phyloP scores from a whole-genome alignment of 2,113 vertebrate species.

The Carollia perspicillata region DNA sequence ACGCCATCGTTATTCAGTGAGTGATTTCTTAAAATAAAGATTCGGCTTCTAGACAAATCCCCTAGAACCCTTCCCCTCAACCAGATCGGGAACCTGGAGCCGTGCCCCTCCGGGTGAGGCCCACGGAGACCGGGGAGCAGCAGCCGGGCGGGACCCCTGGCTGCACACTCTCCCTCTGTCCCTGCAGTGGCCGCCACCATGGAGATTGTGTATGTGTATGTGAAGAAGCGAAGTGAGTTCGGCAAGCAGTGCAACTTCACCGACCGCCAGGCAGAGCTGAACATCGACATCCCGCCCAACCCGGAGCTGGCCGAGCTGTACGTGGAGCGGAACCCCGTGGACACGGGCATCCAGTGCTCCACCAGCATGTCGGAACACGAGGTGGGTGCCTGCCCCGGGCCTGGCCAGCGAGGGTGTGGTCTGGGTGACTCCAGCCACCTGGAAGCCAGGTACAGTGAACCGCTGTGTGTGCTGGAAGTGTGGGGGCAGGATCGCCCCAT shows the following conservation, averaged over 20 bases:
- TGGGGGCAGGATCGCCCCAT: accelerated
- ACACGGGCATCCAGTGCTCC: constrained; percentile 82
- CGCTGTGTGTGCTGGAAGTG: background rate
- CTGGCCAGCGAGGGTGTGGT: accelerated
- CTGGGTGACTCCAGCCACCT: background rate
- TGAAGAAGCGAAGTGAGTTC: constrained; percentile 89
- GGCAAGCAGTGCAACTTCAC: constrained; percentile 91
- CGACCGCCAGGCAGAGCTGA: constrained; percentile 83
- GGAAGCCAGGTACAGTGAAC: background rate
- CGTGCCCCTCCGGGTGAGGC: accelerated
- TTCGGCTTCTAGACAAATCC: background rate
- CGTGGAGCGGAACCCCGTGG: constrained; percentile 82
- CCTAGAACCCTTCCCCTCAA: background rate
- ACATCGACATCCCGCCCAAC: constrained; percentile 87
- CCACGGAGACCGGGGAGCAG: accelerated
- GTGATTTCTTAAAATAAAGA: background rate
- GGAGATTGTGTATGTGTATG: constrained; percentile 90
- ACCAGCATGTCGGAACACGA: constrained; percentile 89
- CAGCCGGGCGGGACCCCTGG: background rate
- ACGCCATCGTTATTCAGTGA: accelerated
- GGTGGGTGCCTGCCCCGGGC: constrained; percentile 74
- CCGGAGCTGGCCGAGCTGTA: constrained; percentile 80
- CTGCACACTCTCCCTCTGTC: background rate
- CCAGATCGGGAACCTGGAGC: background rate
- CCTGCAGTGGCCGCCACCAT: constrained; percentile 73